Evolutionary conservation across 2,797 vertebrate species (phyloP), one percentile per base, ranked within the genome.

Genomic region (Melanotaenia nigrans): DNA sequence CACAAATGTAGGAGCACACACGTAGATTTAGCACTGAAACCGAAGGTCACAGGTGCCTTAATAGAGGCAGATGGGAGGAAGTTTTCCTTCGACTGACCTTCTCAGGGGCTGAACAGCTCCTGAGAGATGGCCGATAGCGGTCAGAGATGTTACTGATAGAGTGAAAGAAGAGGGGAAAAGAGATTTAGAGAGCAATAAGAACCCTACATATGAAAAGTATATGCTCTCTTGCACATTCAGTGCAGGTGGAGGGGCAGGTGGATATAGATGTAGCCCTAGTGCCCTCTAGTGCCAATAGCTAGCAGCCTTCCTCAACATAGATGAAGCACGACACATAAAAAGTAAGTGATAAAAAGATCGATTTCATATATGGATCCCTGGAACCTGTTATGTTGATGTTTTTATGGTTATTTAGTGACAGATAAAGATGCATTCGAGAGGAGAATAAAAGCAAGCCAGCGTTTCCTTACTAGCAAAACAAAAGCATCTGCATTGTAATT

Each of bases 281-380:
- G 94, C 93, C 94, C 94, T 95, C 94, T 95, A 94, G 93, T 95
- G 94, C 68, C 78, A 22, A 71, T 22, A 86, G 40, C 58, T 13
- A 70, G 82, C 35, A 71, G 42, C 53, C 55, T 69, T 55, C 45
- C 14, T 58, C 2, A 11, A 11, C 16, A 71, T 16, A 11, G 22
- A 67, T 45, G 38, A 57, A 18, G 3, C 22, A 12, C 30, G 57
- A 58, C 49, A 30, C 24, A 47, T 67, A 20, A 5, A 53, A 71
- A 65, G 45, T 65, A 53, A 22, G 20, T 40, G 53, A 66, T 28
- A 18, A 51, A 51, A 22, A 61, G 7, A 35, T 70, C 4, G 11
- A 30, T 58, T 70, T 12, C 45, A 35, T 4, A 18, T 12, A n/a
- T 40, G 38, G 13, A 63, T 59, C 1, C 54, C 25, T 40, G 13